Percentiles rank a stretch among this genome's conserved stretches.
Evolutionary conservation across 2,888 invertebrate species (phyloP).

Genomic region (Melitaea athalia): DNA sequence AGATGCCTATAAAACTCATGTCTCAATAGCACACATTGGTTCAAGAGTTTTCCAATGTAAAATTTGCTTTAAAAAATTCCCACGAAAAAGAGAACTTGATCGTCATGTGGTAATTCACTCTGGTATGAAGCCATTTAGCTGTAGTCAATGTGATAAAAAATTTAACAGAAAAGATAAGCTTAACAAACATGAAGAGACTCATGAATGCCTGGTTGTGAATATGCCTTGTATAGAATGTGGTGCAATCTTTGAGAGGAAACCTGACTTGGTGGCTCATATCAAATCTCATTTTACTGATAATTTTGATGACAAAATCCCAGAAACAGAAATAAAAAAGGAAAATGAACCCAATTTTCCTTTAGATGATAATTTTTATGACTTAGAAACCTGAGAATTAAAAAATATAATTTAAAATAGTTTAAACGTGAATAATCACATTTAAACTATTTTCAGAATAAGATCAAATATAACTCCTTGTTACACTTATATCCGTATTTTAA

Average conservation of each 20-base stretch:
- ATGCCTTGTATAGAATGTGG: slow-evolving; percentile 85
- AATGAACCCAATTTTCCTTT: slow-evolving; percentile 63
- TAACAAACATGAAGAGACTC: slow-evolving; percentile 85
- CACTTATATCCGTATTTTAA: slow-evolving; percentile 34
- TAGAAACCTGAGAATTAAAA: slow-evolving; percentile 72
- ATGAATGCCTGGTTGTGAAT: slow-evolving; percentile 82
- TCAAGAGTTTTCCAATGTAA: slow-evolving; percentile 84
- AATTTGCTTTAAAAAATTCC: slow-evolving; percentile 86
- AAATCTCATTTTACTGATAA: slow-evolving; percentile 81
- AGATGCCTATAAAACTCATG: slow-evolving; percentile 79
- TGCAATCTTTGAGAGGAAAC: slow-evolving; percentile 82
- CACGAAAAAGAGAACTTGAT: slow-evolving; percentile 86
- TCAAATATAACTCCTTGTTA: slow-evolving; percentile 16
- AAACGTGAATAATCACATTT: too few species aligned
- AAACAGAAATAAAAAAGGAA: slow-evolving; percentile 69
- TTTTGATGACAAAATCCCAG: slow-evolving; percentile 68
- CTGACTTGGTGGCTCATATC: slow-evolving; percentile 82
- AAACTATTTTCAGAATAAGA: slow-evolving; percentile 17
- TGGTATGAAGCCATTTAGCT: slow-evolving; percentile 86
- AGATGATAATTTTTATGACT: slow-evolving; percentile 71
- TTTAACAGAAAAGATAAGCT: slow-evolving; percentile 87
- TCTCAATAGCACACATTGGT: slow-evolving; percentile 76
- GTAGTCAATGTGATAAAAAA: slow-evolving; percentile 85
- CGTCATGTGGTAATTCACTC: slow-evolving; percentile 86
- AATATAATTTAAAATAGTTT: too few species aligned